phyloP scores from a whole-genome alignment of 2,113 vertebrate genomes.

The Phalacrocorax aristotelis region DNA sequence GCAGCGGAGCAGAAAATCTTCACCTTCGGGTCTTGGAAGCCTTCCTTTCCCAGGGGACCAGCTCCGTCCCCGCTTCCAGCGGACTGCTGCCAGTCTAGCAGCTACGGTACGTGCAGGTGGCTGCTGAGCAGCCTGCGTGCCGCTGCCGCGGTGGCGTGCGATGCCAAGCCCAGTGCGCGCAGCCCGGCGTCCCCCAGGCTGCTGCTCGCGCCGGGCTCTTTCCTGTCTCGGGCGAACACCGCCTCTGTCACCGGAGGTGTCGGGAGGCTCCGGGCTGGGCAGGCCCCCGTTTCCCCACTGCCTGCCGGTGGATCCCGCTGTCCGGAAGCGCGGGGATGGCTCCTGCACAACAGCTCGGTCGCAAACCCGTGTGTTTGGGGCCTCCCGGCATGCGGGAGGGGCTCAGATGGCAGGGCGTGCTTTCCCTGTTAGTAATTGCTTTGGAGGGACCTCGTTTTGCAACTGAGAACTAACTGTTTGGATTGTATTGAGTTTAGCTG shows the following conservation, averaged over 20 bases:
- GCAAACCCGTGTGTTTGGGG: background rate
- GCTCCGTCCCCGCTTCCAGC: background rate
- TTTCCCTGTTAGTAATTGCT: background rate
- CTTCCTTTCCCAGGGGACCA: background rate
- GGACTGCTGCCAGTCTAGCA: background rate
- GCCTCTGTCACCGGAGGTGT: background rate
- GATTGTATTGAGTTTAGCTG: background rate
- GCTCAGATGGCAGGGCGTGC: background rate
- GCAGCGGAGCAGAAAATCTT: background rate
- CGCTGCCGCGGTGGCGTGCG: background rate
- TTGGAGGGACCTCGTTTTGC: background rate
- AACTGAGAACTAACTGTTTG: background rate
- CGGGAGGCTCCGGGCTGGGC: background rate
- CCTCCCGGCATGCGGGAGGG: background rate
- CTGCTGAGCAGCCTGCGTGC: background rate
- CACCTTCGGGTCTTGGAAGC: background rate
- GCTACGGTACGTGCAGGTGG: background rate
- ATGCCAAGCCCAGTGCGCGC: background rate
- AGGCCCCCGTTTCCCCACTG: conserved; percentile 49
- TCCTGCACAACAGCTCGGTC: background rate
- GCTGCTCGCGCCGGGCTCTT: background rate
- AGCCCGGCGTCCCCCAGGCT: rapidly evolving
- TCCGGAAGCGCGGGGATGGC: background rate
- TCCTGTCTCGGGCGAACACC: background rate
- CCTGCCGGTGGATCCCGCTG: background rate